Evolutionary conservation across 2,797 vertebrate species (phyloP), one percentile per base, ranked within the genome.

Genomic region (Sebastes alutus): DNA sequence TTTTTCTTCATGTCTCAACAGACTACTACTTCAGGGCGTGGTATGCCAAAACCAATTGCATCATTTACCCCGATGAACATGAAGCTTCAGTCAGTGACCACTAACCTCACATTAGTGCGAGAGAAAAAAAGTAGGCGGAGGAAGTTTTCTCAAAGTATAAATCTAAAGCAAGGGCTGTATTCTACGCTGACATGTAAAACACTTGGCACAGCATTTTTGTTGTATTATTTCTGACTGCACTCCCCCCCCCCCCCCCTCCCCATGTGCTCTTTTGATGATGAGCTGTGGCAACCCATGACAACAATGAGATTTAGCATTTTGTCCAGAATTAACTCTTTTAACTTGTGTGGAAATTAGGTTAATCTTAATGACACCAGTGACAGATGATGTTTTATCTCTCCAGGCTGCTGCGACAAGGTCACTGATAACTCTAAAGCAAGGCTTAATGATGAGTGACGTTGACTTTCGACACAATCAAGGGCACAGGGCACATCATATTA

Each of bases 21-120:
- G 10, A 64, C 3, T 3, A 60, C 0, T 5, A 0, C 52, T 63
- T 23, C 29, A 35, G 46, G 62, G 27, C 38, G 80, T 61, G 62
- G 72, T 22, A 8, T 30, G 58, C 7, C 25, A 14, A 56, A 55
- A 83, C 25, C 27, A 74, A 80, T 42, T 75, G 66, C 79, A 85
- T 78, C 27, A 86, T 27, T 83, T 69, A 81, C 38, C 1, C 38
- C 11, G 46, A 52, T 58, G 73, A 84, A 75, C 14, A 69, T 55
- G 38, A 74, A 22, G 12, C 49, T 61, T 63, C n/a, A 63, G 33
- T 60, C 27, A 22, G 7, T 65, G 54, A 87, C 79, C 52, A 80
- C 77, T 59, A 83, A 84, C 70, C 2, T 61, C 77, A 77, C 11
- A 16, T 16, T 42, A 55, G 68, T 7, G 46, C 14, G 55, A 56